phyloP scores from a whole-genome alignment of 2,113 vertebrate genomes.

The Alexandromys fortis region DNA sequence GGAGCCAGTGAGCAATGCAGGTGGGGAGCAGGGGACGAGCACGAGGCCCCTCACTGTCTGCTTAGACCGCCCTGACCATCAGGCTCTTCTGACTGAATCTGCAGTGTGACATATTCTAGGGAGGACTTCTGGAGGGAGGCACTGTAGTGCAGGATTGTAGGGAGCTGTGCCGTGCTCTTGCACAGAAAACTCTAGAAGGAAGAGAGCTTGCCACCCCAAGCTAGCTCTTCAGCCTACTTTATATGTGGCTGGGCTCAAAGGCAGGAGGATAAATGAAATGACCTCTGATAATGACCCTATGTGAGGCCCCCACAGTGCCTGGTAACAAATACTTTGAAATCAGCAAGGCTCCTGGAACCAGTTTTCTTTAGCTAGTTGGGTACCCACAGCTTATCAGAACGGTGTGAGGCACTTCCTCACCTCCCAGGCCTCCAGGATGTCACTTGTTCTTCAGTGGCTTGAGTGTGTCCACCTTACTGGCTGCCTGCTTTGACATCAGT shows the following conservation, averaged over 20 bases:
- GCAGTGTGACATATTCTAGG: not conserved
- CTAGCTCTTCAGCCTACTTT: not conserved
- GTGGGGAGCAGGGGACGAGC: too few relatives aligned
- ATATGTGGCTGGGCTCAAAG: not conserved
- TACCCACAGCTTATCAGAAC: not conserved
- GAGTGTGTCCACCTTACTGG: conserved; percentile 25
- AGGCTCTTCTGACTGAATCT: not conserved
- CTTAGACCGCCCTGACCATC: conserved; percentile 14
- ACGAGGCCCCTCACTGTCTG: not conserved
- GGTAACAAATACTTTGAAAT: not conserved
- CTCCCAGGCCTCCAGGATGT: not conserved
- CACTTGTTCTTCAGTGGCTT: not conserved
- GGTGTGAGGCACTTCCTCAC: too few relatives aligned
- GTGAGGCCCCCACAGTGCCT: not conserved
- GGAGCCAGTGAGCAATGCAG: not conserved
- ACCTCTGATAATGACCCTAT: not conserved
- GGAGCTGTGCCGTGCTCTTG: not conserved
- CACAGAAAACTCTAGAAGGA: not conserved
- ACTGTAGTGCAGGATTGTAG: not conserved
- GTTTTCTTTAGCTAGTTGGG: not conserved
- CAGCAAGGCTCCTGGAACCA: not conserved
- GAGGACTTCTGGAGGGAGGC: not conserved
- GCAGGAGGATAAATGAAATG: not conserved
- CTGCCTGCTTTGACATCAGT: conserved; percentile 74
- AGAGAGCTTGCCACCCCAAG: not conserved